Percentiles rank a stretch among this genome's conserved stretches.
Conservation (phyloP, 2,888 invertebrate species). For the Sturmia bella region DNA sequence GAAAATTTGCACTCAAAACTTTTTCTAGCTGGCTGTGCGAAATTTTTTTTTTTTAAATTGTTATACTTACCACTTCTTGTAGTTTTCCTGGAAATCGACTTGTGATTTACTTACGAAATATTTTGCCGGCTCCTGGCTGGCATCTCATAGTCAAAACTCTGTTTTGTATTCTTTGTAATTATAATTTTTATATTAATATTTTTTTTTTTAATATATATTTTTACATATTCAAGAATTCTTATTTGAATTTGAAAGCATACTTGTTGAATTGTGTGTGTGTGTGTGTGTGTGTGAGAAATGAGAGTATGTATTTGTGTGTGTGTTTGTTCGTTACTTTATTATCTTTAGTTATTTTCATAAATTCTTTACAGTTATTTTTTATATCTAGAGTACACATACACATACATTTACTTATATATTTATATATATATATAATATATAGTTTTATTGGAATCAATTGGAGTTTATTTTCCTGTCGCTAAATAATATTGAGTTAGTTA, state of each 20-base stretch:
- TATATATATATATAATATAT: slow-evolving; percentile 40
- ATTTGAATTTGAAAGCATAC: slow-evolving; percentile 68
- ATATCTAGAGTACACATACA: slow-evolving; percentile 60
- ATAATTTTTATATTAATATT: slow-evolving; percentile 35
- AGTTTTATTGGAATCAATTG: slow-evolving; percentile 38
- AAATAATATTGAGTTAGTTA: slow-evolving; percentile 46
- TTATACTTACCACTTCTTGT: no score
- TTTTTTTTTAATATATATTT: slow-evolving; percentile 37
- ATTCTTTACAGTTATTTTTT: slow-evolving; percentile 65
- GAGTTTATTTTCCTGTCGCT: slow-evolving; percentile 6
- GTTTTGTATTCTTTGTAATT: slow-evolving; percentile 20
- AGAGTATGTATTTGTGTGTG: slow-evolving; percentile 19
- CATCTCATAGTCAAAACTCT: slow-evolving; percentile 8
- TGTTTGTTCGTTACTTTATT: not conserved
- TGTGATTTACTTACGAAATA: no score
- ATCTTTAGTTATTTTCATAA: slow-evolving; percentile 34
- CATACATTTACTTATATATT: no score
- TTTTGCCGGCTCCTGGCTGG: no score
- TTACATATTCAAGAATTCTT: slow-evolving; percentile 59
- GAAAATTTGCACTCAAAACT: no score
- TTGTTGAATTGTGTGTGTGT: slow-evolving; percentile 24
- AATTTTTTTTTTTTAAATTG: no score
- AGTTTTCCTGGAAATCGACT: no score
- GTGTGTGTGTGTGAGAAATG: slow-evolving; percentile 40
- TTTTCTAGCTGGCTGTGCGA: no score